phyloP scores from a whole-genome alignment of 2,888 invertebrate species.

The Chrysopilus asiliformis region DNA sequence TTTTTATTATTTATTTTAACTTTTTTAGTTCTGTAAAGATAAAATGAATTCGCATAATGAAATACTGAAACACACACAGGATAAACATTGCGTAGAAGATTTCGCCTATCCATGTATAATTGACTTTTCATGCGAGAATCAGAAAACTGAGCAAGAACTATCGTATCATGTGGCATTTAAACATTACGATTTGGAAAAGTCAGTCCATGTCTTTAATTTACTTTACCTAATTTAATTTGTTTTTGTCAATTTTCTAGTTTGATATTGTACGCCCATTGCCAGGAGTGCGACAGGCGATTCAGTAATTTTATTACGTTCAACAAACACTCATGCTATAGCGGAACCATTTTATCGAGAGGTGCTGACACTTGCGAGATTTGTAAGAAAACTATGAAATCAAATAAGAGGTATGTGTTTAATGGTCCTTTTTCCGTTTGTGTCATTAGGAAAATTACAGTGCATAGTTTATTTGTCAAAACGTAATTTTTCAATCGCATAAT shows the following conservation, averaged over 20 bases:
- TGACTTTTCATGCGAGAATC: slow-evolving; percentile 16
- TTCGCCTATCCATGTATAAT: slow-evolving; percentile 21
- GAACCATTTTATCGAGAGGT: too few species aligned
- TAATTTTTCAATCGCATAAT: too few species aligned
- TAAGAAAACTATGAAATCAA: slow-evolving; percentile 30
- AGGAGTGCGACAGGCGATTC: slow-evolving; percentile 18
- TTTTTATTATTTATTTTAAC: too few species aligned
- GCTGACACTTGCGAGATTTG: too few species aligned
- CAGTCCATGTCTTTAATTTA: slow-evolving; percentile 2
- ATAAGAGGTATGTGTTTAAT: too few species aligned
- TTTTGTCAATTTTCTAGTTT: neutral
- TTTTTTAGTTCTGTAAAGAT: too few species aligned
- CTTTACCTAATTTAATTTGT: neutral
- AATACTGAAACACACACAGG: slow-evolving; percentile 11
- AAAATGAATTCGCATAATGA: too few species aligned
- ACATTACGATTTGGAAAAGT: slow-evolving; percentile 23
- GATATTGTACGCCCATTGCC: too few species aligned
- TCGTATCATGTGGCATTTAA: slow-evolving; percentile 27
- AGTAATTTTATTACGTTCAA: slow-evolving; percentile 26
- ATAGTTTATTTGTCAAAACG: too few species aligned
- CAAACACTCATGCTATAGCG: slow-evolving; percentile 31
- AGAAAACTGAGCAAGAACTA: slow-evolving; percentile 17
- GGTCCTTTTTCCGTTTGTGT: too few species aligned
- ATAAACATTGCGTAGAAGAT: slow-evolving; percentile 9
- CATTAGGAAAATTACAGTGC: too few species aligned